phyloP scores from a whole-genome alignment of 2,113 vertebrate genomes.

The Larimichthys polyactis region DNA sequence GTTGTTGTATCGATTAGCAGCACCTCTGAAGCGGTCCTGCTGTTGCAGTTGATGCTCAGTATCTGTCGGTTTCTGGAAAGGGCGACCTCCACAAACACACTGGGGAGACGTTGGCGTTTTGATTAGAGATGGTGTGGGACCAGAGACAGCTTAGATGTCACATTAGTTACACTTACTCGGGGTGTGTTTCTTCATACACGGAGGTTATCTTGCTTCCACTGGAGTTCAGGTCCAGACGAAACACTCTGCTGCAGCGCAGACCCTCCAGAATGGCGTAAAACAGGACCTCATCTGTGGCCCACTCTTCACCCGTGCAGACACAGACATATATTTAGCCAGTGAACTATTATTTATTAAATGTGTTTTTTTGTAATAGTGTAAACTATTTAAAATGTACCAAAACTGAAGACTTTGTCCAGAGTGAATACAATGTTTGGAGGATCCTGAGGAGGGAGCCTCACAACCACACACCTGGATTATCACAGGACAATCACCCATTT shows the following conservation, averaged over 20 bases:
- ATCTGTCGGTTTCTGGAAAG: slow-evolving; percentile 88
- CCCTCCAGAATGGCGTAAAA: slow-evolving; percentile 91
- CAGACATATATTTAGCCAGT: neutral
- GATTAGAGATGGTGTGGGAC: neutral
- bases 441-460: slow-evolving; percentile 80
- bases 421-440: slow-evolving; percentile 74
- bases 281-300: slow-evolving; percentile 90
- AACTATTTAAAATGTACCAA: slow-evolving; percentile 85
- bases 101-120: neutral
- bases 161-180: slow-evolving; percentile 86
- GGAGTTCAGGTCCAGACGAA: slow-evolving; percentile 86
- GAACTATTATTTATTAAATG: neutral
- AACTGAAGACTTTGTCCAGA: slow-evolving; percentile 89
- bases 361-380: neutral
- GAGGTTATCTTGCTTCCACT: slow-evolving; percentile 74
- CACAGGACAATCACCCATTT: neutral
- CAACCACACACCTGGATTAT: slow-evolving; percentile 77
- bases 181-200: slow-evolving; percentile 90
- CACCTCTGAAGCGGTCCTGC: slow-evolving; percentile 93
- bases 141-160: neutral
- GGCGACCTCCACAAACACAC: slow-evolving; percentile 91
- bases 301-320: slow-evolving; percentile 84
- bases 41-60: slow-evolving; percentile 94
- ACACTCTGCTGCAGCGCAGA: slow-evolving; percentile 88
- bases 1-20: slow-evolving; percentile 85